phyloP scores from a whole-genome alignment of 2,888 invertebrate genomes.

The Nycteola revayana region DNA sequence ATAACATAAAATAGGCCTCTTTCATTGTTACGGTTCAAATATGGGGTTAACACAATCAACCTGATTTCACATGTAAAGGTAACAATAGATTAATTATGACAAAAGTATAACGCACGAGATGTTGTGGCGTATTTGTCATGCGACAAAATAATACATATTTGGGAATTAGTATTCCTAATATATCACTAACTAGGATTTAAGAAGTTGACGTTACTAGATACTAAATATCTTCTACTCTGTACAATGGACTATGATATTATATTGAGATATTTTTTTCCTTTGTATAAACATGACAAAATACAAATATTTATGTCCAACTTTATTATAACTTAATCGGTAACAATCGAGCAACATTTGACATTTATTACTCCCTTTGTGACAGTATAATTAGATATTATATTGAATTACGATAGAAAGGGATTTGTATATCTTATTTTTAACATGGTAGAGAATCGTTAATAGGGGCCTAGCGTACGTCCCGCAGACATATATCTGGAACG shows the following conservation, averaged over 20 bases:
- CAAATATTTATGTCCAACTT: constrained; percentile 72
- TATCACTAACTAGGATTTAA: constrained; percentile 74
- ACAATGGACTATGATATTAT: constrained; percentile 79
- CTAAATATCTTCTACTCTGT: constrained; percentile 76
- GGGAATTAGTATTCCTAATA: constrained; percentile 71
- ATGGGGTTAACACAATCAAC: constrained; percentile 73
- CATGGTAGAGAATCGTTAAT: constrained; percentile 59
- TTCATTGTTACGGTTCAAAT: constrained; percentile 67
- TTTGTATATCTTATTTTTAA: constrained; percentile 46
- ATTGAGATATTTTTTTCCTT: constrained; percentile 75
- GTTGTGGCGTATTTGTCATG: constrained; percentile 66
- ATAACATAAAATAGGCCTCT: constrained; percentile 67
- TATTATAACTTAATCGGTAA: constrained; percentile 76
- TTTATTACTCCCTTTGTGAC: constrained; percentile 76
- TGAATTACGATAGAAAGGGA: constrained; percentile 49
- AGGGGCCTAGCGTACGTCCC: constrained; percentile 40
- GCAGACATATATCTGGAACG: constrained; percentile 32
- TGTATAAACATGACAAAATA: constrained; percentile 81
- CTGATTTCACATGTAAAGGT: constrained; percentile 40
- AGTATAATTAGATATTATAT: constrained; percentile 56
- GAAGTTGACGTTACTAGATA: constrained; percentile 65
- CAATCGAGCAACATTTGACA: constrained; percentile 73
- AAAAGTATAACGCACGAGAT: constrained; percentile 44
- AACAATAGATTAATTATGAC: constrained; percentile 38
- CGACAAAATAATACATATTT: constrained; percentile 62